phyloP scores from a whole-genome alignment of 2,888 invertebrate species.

The Apoda limacodes region DNA sequence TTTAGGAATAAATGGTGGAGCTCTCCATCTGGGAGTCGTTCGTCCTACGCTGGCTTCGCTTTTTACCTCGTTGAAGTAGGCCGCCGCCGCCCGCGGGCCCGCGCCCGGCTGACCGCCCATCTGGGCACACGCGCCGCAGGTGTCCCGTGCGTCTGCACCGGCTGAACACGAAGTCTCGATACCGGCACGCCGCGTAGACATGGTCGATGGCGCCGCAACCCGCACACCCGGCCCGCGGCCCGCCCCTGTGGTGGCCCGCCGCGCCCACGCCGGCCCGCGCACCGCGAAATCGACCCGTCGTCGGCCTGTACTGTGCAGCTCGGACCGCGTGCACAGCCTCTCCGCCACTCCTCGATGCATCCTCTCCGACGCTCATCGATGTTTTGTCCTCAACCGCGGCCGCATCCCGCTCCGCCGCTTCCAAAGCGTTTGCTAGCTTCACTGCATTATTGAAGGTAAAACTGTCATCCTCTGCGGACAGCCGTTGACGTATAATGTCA shows the following conservation, averaged over 20 bases:
- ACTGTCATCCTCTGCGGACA: constrained; percentile 15
- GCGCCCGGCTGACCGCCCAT: neutral
- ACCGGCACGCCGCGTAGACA: neutral
- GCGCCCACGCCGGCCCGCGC: no score
- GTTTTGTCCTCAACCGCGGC: constrained; percentile 2
- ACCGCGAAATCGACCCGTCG: no score
- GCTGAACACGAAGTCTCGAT: neutral
- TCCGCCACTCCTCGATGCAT: neutral
- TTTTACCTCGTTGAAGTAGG: no score
- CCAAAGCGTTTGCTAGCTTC: constrained; percentile 10
- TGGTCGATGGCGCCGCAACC: neutral
- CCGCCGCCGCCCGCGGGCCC: no score
- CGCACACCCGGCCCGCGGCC: neutral
- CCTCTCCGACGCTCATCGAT: neutral
- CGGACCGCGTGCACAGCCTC: neutral
- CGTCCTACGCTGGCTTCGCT: no score
- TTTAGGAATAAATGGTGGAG: no score
- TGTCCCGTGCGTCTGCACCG: neutral
- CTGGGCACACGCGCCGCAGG: constrained; percentile 1
- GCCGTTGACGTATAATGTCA: constrained; percentile 12
- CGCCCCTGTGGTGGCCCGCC: no score
- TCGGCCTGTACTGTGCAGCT: no score
- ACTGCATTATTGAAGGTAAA: constrained; percentile 7
- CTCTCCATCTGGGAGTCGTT: no score
- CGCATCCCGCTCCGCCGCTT: constrained; percentile 13